These are phyloP conservation scores for Choristoneura fumiferana DNA, from an alignment of 1,140 invertebrate species.

Conservation along the genomic window DNA sequence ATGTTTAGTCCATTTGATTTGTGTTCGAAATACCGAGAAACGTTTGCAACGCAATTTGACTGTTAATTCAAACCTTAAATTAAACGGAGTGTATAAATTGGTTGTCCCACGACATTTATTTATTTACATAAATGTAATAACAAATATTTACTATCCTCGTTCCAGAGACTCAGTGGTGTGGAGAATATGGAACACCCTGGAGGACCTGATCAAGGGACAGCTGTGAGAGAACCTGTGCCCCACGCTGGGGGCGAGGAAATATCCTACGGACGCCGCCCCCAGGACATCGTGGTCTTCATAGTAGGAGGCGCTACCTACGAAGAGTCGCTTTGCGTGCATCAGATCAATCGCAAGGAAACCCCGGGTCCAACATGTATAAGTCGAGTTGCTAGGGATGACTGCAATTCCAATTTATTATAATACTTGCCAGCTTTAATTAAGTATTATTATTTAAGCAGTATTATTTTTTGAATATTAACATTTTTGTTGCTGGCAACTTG, in stretches of 20 bases:
- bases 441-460: too few relatives aligned
- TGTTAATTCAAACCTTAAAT: too few relatives aligned
- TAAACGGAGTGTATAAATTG: too few relatives aligned
- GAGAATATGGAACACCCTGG: slow-evolving; percentile 96
- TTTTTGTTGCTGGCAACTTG: too few relatives aligned
- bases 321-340: slow-evolving; percentile 93
- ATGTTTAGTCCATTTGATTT: too few relatives aligned
- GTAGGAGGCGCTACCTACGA: slow-evolving; percentile 98
- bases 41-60: too few relatives aligned
- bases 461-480: too few relatives aligned
- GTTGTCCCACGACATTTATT: too few relatives aligned
- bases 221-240: slow-evolving; percentile 91
- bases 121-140: too few relatives aligned
- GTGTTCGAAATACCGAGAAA: too few relatives aligned
- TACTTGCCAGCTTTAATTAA: slow-evolving; percentile 8
- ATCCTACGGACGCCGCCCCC: slow-evolving; percentile 81
- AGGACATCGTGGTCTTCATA: slow-evolving; percentile 96
- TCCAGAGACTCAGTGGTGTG: slow-evolving; percentile 91
- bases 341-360: slow-evolving; percentile 88
- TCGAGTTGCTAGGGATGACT: too few relatives aligned
- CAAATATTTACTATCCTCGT: slow-evolving; percentile 30
- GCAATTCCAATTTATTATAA: too few relatives aligned
- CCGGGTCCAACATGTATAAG: slow-evolving; percentile 74
- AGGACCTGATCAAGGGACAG: slow-evolving; percentile 93
- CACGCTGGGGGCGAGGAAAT: slow-evolving; percentile 84